Evolutionary conservation across 2,888 invertebrate species (phyloP), one percentile per base, ranked within the genome.

Genomic region (Dusona sp.): DNA sequence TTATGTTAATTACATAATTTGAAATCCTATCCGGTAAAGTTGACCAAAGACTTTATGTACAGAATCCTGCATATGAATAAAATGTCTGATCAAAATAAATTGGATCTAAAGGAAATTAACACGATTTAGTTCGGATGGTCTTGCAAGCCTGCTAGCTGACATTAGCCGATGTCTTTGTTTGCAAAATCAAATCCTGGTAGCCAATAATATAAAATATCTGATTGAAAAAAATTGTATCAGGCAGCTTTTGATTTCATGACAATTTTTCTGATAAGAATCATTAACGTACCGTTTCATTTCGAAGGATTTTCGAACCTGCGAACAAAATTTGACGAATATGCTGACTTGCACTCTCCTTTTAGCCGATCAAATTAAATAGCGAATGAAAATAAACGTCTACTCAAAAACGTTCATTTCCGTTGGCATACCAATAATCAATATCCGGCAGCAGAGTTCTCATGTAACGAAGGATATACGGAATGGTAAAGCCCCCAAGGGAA

Each of bases 401-500:
- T 29, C 29, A 29, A 29, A 29, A 29, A 61, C 16, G 16, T 29
- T 61, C 3, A 29, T 61, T 25, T 61, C 16, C 29, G 61, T 29
- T 29, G 61, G 61, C 29, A 61, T 61, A 29, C 16, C 29, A 16
- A 29, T 61, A 61, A 61, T 61, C 61, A 61, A 61, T 61, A 61
- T 61, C 61, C 61, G 29, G 16, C 9, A 22, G 67, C 11, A 38
- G n/a, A 67, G n/a, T 36, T 67, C 22, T 67, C 22, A 38, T 67
- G 67, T 61, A 61, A 61, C 61, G 25, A 61, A 61, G 61, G 16
- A 61, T 61, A 61, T 16, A 29, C 61, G 61, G 16, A 61, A 29
- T 61, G 29, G 29, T 29, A 16, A 29, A 29, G 22, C 8, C 36
- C 67, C 36, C 3, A 3, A 38, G 38, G 38, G 36, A 38, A 22